Base-by-base conservation (phyloP, 2,113 vertebrate genomes). In the Hystrix cristata region DNA sequence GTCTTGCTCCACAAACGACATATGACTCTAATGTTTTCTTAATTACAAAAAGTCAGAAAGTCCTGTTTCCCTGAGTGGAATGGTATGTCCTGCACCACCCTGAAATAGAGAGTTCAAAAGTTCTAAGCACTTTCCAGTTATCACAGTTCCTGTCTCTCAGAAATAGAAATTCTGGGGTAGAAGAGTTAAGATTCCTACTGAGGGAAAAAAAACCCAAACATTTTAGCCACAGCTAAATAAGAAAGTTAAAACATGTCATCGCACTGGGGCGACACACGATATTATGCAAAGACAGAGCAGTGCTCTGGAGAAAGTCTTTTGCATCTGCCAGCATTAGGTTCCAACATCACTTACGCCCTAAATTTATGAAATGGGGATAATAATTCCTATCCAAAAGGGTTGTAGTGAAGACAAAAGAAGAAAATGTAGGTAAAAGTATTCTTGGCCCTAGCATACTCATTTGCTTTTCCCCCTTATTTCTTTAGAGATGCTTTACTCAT, bases 121-220 rank as follows among this genome's bases (percentile, higher is more conserved):
- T 90, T 87, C 72, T 90, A 57, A 59, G 55, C 21, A 34, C 51
- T 96, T 95, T 86, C 38, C 48, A 46, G 88, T 82, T 93, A 74
- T 91, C 84, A 65, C 3, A 2, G 38, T 43, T 38, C 55, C 64
- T 95, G 7, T 38, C 72, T 84, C 48, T 76, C 79, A 57, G 78
- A 65, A 74, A 46, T 55, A 43, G 62, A 87, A 95, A 74, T 25
- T 85, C 67, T 91, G 38, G 7, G 87, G 29, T 29, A 91, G 31
- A 67, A 71, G 21, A 29, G 11, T 62, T 88, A 65, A 15, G 21
- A 91, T 91, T 72, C 16, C 25, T 27, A 10, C 38, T 2, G 88
- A 87, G 57, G 9, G 38, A 38, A 25, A 81, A 65, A 95, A 90
- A 65, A n/a, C 14, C 4, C 27, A 31, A 64, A 74, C 16, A 48